Percentiles rank a stretch among this genome's conserved stretches.
phyloP scores from a whole-genome alignment of 2,888 invertebrate species.

The Ichneumon xanthorius region DNA sequence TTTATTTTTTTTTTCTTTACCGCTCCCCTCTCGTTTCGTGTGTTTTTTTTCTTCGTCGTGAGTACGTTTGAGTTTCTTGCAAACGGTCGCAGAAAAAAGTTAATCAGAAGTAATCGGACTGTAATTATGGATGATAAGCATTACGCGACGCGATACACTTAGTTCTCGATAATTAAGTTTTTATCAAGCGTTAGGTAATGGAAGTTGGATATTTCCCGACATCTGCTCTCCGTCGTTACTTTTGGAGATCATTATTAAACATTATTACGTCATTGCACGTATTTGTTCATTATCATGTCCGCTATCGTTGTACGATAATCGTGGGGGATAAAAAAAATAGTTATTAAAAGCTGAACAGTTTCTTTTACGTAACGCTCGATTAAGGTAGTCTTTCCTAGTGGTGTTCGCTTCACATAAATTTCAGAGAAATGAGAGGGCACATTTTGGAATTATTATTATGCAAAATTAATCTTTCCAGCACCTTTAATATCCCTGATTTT shows the following conservation, averaged over 20 bases:
- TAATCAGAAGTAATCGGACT: not conserved
- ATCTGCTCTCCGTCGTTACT: not conserved
- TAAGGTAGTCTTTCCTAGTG: not conserved
- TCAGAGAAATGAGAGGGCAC: too few species aligned
- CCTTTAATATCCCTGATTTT: too few species aligned
- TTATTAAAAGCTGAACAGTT: not conserved
- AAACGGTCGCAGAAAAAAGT: conserved; percentile 32
- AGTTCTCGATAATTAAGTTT: not conserved
- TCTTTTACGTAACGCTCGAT: conserved; percentile 18
- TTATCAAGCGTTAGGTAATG: conserved; percentile 9
- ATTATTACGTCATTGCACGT: not conserved
- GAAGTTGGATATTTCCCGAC: not conserved
- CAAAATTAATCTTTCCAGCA: too few species aligned
- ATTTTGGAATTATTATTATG: too few species aligned
- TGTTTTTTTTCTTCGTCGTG: not conserved
- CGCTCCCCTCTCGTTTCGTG: not conserved
- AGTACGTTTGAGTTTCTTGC: conserved; percentile 10
- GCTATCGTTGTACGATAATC: not conserved
- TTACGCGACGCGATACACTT: not conserved
- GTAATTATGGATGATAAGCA: conserved; percentile 30
- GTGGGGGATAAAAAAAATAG: not conserved
- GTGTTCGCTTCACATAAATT: too few species aligned
- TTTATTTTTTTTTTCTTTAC: conserved; percentile 5
- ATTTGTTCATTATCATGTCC: conserved; percentile 9
- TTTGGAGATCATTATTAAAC: not conserved